phyloP scores from a whole-genome alignment of 1,140 invertebrate species.

The Papilio glaucus region DNA sequence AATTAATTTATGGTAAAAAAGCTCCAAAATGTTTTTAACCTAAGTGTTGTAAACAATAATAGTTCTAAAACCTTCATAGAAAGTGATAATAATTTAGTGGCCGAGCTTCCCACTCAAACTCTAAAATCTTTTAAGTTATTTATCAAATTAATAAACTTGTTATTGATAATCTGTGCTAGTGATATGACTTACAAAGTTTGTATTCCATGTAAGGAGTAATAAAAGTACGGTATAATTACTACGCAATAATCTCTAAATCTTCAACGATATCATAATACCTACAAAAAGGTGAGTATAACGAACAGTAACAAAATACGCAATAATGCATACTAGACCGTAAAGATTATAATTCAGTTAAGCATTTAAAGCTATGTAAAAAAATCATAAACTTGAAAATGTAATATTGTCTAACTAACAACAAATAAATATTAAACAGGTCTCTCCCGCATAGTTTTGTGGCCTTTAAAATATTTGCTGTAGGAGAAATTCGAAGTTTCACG shows the following conservation, averaged over 20 bases:
- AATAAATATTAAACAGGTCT: slow-evolving; percentile 10
- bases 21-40: no score
- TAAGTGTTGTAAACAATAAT: no score
- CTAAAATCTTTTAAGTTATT: not conserved
- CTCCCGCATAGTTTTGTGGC: slow-evolving; percentile 23
- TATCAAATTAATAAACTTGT: not conserved
- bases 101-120: no score
- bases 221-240: not conserved
- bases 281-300: slow-evolving; percentile 12
- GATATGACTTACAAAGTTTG: not conserved
- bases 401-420: not conserved
- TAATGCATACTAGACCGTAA: slow-evolving; percentile 19
- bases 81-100: no score
- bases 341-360: slow-evolving; percentile 15
- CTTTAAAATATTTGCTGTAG: slow-evolving; percentile 36
- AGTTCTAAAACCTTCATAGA: no score
- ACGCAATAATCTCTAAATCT: not conserved
- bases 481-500: slow-evolving; percentile 38
- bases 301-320: slow-evolving; percentile 38
- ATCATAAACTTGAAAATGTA: slow-evolving; percentile 24
- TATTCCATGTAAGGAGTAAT: slow-evolving; percentile 9
- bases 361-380: slow-evolving; percentile 4
- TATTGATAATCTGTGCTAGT: not conserved
- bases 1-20: no score
- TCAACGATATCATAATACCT: slow-evolving; percentile 2